Percentiles rank a stretch among this genome's conserved stretches.
These are phyloP conservation scores for Micrasema longulum DNA, from an alignment of 1,140 invertebrate genomes.

Conservation along the genomic window DNA sequence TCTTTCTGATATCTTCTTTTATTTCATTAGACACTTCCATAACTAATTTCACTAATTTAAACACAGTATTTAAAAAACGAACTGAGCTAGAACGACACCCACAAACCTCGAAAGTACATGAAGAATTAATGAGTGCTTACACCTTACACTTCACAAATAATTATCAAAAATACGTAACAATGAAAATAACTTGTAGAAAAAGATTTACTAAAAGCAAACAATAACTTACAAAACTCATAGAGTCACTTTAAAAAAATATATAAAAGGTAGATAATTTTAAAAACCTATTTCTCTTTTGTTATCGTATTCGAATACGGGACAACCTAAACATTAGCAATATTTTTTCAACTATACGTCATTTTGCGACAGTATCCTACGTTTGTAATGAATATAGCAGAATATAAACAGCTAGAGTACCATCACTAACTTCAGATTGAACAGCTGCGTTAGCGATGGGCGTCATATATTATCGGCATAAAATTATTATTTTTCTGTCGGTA, in stretches of 20 bases:
- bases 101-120: slow-evolving; percentile 37
- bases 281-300: slow-evolving; percentile 32
- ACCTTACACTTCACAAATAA: slow-evolving; percentile 42
- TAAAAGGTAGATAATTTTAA: slow-evolving; percentile 16
- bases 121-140: slow-evolving; percentile 41
- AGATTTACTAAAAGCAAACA: slow-evolving; percentile 27
- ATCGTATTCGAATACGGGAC: slow-evolving; percentile 33
- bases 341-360: slow-evolving; percentile 29
- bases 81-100: slow-evolving; percentile 23
- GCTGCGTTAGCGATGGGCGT: too few relatives aligned
- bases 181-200: slow-evolving; percentile 42
- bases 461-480: too few relatives aligned
- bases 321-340: slow-evolving; percentile 41
- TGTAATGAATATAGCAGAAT: slow-evolving; percentile 30
- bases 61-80: slow-evolving; percentile 30
- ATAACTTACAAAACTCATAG: slow-evolving; percentile 8
- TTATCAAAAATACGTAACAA: slow-evolving; percentile 47
- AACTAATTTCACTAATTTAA: slow-evolving; percentile 40
- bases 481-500: too few relatives aligned
- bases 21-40: slow-evolving; percentile 76
- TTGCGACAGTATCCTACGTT: slow-evolving; percentile 36
- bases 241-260: slow-evolving; percentile 3
- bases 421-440: slow-evolving; percentile 24
- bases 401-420: slow-evolving; percentile 7
- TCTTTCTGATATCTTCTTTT: slow-evolving; percentile 72